Evolutionary conservation across 53 echinoderm and acorn worm species (phyloP).

Genomic region (Antedon mediterranea): DNA sequence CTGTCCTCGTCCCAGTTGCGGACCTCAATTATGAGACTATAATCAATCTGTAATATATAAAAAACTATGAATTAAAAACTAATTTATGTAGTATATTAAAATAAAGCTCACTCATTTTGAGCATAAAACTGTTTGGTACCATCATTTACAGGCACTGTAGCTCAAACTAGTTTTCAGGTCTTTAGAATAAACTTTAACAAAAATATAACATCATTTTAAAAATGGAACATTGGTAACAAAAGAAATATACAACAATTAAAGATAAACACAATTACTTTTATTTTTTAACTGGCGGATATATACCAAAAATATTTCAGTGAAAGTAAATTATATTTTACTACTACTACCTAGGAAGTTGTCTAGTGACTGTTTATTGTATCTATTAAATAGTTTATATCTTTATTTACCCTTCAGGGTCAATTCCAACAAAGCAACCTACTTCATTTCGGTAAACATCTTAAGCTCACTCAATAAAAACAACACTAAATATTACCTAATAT

Average conservation of each 20-base stretch:
- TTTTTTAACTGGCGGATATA: too few species aligned
- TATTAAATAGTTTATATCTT: neutral
- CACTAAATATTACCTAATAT: neutral
- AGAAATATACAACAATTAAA: too few species aligned
- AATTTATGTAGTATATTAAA: too few species aligned
- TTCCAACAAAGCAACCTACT: neutral
- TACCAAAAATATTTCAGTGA: neutral
- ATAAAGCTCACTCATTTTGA: too few species aligned
- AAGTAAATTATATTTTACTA: neutral
- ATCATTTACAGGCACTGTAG: too few species aligned
- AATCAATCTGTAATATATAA: neutral
- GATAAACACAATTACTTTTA: too few species aligned
- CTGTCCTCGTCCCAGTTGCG: neutral
- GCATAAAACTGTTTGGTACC: too few species aligned
- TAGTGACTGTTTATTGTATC: neutral
- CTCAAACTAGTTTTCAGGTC: too few species aligned
- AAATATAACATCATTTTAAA: too few species aligned
- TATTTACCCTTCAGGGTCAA: neutral
- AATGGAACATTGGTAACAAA: too few species aligned
- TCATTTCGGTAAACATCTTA: neutral
- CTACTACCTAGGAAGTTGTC: neutral
- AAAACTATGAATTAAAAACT: too few species aligned
- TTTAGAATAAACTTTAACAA: too few species aligned
- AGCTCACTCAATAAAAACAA: neutral
- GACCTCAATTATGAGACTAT: neutral